Evolutionary conservation across 2,888 invertebrate species (phyloP).

Genomic region (Cataglyphis rosenhaueri): DNA sequence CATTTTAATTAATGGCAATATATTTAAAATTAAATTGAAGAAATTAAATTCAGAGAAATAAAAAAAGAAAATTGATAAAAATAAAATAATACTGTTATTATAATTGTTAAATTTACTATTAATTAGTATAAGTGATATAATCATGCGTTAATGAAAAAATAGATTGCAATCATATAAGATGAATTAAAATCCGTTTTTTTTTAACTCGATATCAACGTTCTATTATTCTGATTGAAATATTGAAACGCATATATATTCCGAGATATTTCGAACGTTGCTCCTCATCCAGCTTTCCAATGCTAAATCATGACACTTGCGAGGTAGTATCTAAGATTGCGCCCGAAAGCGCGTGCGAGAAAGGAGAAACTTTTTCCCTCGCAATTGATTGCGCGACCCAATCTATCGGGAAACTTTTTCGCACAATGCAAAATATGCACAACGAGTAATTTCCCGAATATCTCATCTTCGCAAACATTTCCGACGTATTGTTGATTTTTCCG

Average conservation of each 20-base stretch:
- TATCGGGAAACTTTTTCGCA: conserved; percentile 30
- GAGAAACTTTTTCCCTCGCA: conserved; percentile 1
- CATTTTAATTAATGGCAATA: background rate
- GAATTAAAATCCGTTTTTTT: background rate
- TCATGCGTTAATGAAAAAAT: background rate
- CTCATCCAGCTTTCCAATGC: background rate
- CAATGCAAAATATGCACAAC: conserved; percentile 37
- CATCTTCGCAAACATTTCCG: conserved; percentile 43
- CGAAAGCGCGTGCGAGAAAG: background rate
- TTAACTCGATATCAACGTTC: background rate
- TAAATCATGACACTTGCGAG: conserved; percentile 39
- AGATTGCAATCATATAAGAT: background rate
- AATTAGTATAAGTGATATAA: background rate
- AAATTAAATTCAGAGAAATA: background rate
- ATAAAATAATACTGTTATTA: background rate
- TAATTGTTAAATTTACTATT: conserved; percentile 8
- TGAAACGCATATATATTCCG: background rate
- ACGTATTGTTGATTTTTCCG: conserved; percentile 35
- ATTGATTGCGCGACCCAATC: conserved; percentile 41
- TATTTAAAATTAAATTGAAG: background rate
- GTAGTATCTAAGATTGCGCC: conserved; percentile 27
- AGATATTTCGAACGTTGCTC: background rate
- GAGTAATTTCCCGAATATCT: conserved; percentile 34
- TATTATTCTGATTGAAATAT: conserved; percentile 16
- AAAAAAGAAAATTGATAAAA: background rate